Conservation (phyloP, 2,888 invertebrate species). For the Salpingus planirostris region DNA sequence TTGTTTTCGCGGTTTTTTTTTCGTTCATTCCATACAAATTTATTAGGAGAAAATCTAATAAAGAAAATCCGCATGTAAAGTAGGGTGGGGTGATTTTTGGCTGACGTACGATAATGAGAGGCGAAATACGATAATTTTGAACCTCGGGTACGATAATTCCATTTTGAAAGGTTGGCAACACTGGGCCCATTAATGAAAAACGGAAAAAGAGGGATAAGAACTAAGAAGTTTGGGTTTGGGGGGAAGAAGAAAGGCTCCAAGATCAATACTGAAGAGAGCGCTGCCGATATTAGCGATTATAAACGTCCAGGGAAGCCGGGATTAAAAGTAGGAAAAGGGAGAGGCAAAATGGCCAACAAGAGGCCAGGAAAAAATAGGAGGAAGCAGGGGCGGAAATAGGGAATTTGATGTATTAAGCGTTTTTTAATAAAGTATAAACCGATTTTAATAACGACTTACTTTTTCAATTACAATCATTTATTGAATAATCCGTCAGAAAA, state of each 20-base stretch:
- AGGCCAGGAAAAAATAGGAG: slow-evolving; percentile 45
- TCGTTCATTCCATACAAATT: no score
- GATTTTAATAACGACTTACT: no score
- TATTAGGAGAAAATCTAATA: slow-evolving; percentile 84
- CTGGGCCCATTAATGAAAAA: slow-evolving; percentile 42
- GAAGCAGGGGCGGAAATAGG: no score
- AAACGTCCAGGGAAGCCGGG: slow-evolving; percentile 32
- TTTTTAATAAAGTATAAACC: no score
- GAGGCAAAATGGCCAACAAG: slow-evolving; percentile 15
- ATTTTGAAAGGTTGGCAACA: no score
- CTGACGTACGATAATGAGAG: slow-evolving; percentile 62
- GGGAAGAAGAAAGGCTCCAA: slow-evolving; percentile 90
- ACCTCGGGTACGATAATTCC: no score
- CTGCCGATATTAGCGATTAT: slow-evolving; percentile 56
- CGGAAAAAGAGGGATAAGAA: slow-evolving; percentile 66
- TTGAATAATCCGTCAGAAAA: slow-evolving; percentile 24
- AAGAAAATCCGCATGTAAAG: slow-evolving; percentile 87
- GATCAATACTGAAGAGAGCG: slow-evolving; percentile 74
- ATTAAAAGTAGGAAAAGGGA: slow-evolving; percentile 17
- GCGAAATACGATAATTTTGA: no score
- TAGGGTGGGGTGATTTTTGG: slow-evolving; percentile 63
- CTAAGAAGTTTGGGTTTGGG: slow-evolving; percentile 91
- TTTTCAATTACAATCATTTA: no score
- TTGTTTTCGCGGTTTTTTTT: no score
- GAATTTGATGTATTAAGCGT: no score